Base-by-base conservation (phyloP, 2,113 vertebrate species). In the Mormoops blainvillei region DNA sequence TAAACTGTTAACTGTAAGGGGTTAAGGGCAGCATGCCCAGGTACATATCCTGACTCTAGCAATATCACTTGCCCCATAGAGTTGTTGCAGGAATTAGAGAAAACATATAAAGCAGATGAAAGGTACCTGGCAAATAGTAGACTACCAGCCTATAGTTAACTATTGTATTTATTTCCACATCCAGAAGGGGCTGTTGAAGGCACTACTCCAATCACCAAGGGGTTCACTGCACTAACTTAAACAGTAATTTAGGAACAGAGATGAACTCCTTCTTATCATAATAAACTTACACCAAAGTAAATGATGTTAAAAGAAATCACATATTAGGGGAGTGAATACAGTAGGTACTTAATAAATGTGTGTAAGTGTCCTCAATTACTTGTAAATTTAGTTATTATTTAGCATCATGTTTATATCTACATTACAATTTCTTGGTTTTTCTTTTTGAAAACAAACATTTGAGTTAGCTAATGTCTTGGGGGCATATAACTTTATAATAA, bases 401-500 rank as follows among this genome's bases (percentile, higher is more conserved):
- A 93, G 16, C 38, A 87, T 26, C 15, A 67, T 78, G 19, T 80
- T 94, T 84, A 61, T 54, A 77, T 84, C 65, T 92, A 20, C 36
- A 85, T 89, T 70, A 82, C 8, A 78, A 78, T 87, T 70, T 68
- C 41, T 56, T 89, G 4, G n/a, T 82, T 91, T 94, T 88, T 81
- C 65, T 81, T 78, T 93, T 85, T 78, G 61, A 83, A 96, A 94
- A 84, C 22, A 45, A 81, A 76, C 73, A 50, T 83, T 91, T 96
- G 50, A 74, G 16, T 63, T 86, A 33, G 22, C 33, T 54, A 83
- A 61, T 36, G 54, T 76, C 77, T 68, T 16, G 20, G 26, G 11
- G 28, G 1, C 16, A 20, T 92, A 50, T 63, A 33, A 63, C 82
- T 85, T 83, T 67, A 95, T 81, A 71, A 4, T 92, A 28, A 74